Evolutionary conservation across 2,797 vertebrate genomes (phyloP).

Genomic region (Iguana delicatissima): DNA sequence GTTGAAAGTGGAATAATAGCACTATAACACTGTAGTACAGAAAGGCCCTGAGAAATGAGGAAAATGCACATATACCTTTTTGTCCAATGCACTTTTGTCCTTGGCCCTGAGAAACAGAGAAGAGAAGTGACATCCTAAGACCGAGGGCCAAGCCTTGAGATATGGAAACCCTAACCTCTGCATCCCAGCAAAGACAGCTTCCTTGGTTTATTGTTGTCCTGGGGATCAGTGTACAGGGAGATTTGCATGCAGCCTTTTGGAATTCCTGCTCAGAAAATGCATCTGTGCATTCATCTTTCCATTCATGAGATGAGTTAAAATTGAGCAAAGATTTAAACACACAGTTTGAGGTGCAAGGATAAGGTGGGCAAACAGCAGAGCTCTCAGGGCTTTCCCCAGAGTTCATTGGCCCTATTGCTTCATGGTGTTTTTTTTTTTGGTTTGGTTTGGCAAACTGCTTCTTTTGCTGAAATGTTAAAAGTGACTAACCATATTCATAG

Average conservation of each 20-base stretch:
- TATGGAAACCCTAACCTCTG: not conserved
- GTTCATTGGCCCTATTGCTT: not conserved
- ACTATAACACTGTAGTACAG: too few relatives aligned
- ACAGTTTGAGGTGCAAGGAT: not conserved
- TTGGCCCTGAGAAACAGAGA: too few relatives aligned
- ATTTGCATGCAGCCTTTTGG: not conserved
- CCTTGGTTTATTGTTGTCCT: not conserved
- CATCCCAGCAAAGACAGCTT: not conserved
- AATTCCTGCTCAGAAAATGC: not conserved
- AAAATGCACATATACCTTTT: too few relatives aligned
- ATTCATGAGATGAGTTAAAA: not conserved
- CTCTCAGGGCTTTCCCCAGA: not conserved
- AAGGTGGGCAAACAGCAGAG: not conserved
- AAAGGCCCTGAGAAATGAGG: too few relatives aligned
- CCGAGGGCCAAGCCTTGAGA: too few relatives aligned
- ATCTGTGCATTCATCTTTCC: not conserved
- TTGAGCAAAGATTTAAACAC: not conserved
- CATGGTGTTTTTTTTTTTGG: not conserved
- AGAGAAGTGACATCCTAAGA: too few relatives aligned
- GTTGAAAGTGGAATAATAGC: too few relatives aligned
- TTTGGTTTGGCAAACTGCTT: not conserved
- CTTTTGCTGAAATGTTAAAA: constrained; percentile 12
- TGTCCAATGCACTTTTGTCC: too few relatives aligned
- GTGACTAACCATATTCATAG: not conserved
- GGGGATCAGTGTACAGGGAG: not conserved